These are phyloP conservation scores for Anas acuta DNA, from an alignment of 2,797 vertebrate genomes.

Conservation along the genomic window DNA sequence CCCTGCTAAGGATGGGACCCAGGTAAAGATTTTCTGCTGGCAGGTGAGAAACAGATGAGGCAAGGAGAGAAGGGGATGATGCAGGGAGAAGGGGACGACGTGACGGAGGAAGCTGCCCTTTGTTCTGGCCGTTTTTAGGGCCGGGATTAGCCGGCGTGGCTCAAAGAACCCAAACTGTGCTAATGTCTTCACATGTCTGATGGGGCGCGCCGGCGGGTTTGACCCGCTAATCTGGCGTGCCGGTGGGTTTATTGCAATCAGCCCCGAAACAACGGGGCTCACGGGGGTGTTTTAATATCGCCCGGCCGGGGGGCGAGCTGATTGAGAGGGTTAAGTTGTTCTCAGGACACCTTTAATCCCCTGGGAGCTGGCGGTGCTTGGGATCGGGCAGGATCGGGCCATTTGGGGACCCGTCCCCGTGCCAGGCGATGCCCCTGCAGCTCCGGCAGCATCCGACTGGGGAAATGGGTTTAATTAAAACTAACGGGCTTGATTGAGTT, in stretches of 20 bases:
- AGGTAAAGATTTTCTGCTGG: background rate
- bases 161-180: constrained; percentile 68
- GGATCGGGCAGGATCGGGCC: background rate
- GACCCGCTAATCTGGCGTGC: background rate
- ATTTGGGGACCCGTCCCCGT: rapidly evolving
- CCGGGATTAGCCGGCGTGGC: constrained; percentile 16
- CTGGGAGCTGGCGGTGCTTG: background rate
- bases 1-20: background rate
- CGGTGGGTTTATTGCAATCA: background rate
- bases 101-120: constrained; percentile 26
- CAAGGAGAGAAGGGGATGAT: rapidly evolving
- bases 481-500: background rate
- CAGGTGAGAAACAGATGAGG: background rate
- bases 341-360: constrained; percentile 50
- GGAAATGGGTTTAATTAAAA: constrained; percentile 2
- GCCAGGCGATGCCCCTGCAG: background rate
- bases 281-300: background rate
- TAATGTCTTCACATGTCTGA: background rate
- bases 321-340: background rate
- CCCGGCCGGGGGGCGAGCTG: constrained; percentile 18
- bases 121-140: background rate
- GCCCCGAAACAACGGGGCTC: constrained; percentile 5
- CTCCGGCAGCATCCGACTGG: rapidly evolving
- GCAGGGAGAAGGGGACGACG: background rate
- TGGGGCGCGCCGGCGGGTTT: background rate